Conservation (phyloP, 2,797 vertebrate species). For the Pelochelys cantorii region DNA sequence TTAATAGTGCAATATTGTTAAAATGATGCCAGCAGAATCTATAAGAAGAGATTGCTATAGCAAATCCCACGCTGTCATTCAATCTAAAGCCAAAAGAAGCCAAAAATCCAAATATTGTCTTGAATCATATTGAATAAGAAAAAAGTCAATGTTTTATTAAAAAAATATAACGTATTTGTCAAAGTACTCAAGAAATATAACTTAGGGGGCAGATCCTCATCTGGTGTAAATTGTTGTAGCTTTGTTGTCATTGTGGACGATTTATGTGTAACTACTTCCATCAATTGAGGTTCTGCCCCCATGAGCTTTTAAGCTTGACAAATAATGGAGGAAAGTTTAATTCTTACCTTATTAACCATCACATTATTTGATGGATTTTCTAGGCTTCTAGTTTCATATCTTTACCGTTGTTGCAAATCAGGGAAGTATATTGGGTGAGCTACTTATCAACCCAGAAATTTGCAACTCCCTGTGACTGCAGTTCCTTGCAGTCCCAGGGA, state of each 20-base stretch:
- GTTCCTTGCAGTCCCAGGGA: constrained; percentile 35
- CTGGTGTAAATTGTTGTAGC: rapidly evolving
- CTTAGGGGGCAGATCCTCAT: background rate
- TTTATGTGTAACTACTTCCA: background rate
- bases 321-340: background rate
- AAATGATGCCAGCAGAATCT: rapidly evolving
- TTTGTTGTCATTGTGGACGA: background rate
- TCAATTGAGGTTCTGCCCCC: background rate
- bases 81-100: background rate
- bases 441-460: constrained; percentile 41
- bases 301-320: background rate
- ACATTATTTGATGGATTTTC: background rate
- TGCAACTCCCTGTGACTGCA: background rate
- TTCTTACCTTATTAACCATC: background rate
- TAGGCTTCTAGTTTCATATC: background rate
- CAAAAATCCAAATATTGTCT: background rate
- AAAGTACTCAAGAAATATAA: background rate
- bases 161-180: background rate
- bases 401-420: background rate
- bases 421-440: constrained; percentile 12
- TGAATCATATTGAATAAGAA: background rate
- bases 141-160: background rate
- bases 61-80: background rate
- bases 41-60: background rate
- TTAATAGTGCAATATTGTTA: background rate